Evolutionary conservation across 2,113 vertebrate genomes (phyloP).

Genomic region (Panthera leo): DNA sequence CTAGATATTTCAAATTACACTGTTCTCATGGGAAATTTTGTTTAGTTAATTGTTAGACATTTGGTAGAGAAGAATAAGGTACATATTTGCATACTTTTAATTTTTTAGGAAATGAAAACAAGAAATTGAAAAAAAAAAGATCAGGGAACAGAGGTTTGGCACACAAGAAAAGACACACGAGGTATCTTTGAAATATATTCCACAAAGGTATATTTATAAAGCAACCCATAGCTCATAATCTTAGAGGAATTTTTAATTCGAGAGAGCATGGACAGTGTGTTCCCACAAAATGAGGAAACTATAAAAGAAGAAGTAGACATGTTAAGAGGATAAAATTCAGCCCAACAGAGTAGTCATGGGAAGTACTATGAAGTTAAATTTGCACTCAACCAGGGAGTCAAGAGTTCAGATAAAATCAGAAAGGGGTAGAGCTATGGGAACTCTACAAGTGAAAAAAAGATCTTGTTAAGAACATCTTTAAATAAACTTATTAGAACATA

Average conservation of each 20-base stretch:
- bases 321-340: not conserved
- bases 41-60: not conserved
- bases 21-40: not conserved
- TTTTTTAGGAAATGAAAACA: not conserved
- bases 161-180: not conserved
- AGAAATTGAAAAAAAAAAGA: not conserved
- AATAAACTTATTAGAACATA: not conserved
- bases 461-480: not conserved
- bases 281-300: not conserved
- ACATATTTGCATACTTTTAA: not conserved
- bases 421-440: not conserved
- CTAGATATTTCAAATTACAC: not conserved
- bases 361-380: not conserved
- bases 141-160: not conserved
- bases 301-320: not conserved
- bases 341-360: not conserved
- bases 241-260: not conserved
- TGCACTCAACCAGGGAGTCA: not conserved
- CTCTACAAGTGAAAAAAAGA: not conserved
- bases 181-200: not conserved
- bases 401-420: not conserved
- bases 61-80: not conserved
- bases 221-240: not conserved
- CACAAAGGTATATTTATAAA: not conserved
- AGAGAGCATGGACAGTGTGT: fast-evolving